phyloP scores from a whole-genome alignment of 2,113 vertebrate genomes.

The Leptosomus discolor region DNA sequence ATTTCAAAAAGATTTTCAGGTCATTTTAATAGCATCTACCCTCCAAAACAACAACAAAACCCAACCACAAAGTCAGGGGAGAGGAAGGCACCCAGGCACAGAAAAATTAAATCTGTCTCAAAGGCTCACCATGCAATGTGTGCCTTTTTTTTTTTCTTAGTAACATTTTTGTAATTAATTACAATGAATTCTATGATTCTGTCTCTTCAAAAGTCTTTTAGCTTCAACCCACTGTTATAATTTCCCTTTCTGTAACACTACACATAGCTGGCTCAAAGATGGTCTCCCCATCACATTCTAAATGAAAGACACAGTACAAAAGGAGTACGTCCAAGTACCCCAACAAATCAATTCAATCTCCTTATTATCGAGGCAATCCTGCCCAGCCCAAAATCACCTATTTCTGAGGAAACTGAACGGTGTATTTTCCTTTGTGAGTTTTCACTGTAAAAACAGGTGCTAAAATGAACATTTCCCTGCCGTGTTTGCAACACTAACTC shows the following conservation, averaged over 20 bases:
- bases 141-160: not conserved
- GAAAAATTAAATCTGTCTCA: not conserved
- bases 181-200: not conserved
- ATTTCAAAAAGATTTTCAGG: not conserved
- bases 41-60: not conserved
- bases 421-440: not conserved
- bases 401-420: not conserved
- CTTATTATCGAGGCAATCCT: not conserved
- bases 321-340: not conserved
- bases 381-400: accelerated
- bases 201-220: not conserved
- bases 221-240: not conserved
- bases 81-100: not conserved
- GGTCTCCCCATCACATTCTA: not conserved
- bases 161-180: not conserved
- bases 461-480: not conserved
- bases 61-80: not conserved
- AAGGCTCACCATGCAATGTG: not conserved
- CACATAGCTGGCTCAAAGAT: not conserved
- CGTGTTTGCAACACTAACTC: not conserved
- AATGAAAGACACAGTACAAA: not conserved
- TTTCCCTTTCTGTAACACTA: not conserved
- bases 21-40: not conserved
- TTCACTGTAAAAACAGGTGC: not conserved
- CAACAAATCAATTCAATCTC: not conserved